Conservation (phyloP, 1,140 invertebrate genomes). For the Saccostrea cuccullata region DNA sequence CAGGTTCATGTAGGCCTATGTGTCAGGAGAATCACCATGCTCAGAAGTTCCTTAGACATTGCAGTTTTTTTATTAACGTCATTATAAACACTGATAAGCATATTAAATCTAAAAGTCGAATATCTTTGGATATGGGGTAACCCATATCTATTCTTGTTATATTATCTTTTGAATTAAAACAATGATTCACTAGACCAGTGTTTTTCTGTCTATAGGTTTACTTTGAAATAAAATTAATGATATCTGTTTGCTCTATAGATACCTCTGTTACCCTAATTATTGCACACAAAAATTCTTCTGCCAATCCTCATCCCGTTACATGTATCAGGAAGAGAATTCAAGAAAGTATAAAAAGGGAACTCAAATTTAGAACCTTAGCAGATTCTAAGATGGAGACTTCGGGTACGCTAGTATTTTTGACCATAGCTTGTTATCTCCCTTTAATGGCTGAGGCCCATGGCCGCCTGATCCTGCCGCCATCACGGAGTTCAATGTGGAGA, state of each 20-base stretch:
- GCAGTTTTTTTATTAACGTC: no score
- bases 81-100: no score
- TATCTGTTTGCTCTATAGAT: background rate
- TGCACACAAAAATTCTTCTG: background rate
- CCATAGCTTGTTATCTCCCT: background rate
- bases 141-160: background rate
- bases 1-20: no score
- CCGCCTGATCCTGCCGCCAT: constrained; percentile 92
- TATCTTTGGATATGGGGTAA: no score
- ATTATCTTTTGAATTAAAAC: background rate
- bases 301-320: background rate
- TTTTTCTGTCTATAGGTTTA: background rate
- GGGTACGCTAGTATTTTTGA: background rate
- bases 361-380: background rate
- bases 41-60: no score
- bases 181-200: no score
- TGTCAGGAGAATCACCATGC: no score
- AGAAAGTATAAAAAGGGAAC: background rate
- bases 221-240: background rate
- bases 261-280: background rate
- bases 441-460: constrained; percentile 83
- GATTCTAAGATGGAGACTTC: background rate
- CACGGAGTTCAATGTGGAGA: constrained; percentile 95
- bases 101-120: no score
- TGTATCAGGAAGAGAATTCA: background rate